phyloP scores from a whole-genome alignment of 2,888 invertebrate species.

The Seira musarum region DNA sequence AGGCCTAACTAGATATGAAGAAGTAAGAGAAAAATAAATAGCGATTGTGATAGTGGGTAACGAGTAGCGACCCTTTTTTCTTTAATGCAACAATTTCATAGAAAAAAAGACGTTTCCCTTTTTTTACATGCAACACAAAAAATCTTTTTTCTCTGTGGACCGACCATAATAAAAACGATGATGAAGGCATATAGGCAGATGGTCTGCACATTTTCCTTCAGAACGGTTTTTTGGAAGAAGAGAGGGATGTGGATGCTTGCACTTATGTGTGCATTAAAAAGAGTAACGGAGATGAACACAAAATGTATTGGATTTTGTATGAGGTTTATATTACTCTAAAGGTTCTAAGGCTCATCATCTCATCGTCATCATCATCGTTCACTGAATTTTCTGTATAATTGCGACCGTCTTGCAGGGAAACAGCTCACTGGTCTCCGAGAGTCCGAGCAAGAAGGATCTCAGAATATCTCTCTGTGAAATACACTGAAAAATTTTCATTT shows the following conservation, averaged over 20 bases:
- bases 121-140: not conserved
- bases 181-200: constrained; percentile 35
- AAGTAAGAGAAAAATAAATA: too few species aligned
- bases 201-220: constrained; percentile 48
- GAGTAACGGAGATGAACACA: constrained; percentile 36
- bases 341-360: not conserved
- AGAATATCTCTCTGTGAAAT: too few species aligned
- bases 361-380: constrained; percentile 17
- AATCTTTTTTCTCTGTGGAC: constrained; percentile 8
- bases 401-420: constrained; percentile 1
- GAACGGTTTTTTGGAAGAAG: not conserved
- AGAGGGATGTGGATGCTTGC: not conserved
- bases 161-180: not conserved
- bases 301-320: too few species aligned
- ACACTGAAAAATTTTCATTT: too few species aligned
- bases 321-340: not conserved
- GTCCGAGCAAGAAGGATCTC: constrained; percentile 52
- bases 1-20: too few species aligned
- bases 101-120: constrained; percentile 39
- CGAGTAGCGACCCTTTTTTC: constrained; percentile 36
- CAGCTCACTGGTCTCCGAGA: constrained; percentile 43
- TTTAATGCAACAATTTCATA: constrained; percentile 35
- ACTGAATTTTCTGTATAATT: not conserved
- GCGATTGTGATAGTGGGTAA: too few species aligned
- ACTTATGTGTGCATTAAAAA: not conserved